These are phyloP conservation scores for Stegodyphus dumicola DNA, from an alignment of 1,140 invertebrate species.

Conservation along the genomic window DNA sequence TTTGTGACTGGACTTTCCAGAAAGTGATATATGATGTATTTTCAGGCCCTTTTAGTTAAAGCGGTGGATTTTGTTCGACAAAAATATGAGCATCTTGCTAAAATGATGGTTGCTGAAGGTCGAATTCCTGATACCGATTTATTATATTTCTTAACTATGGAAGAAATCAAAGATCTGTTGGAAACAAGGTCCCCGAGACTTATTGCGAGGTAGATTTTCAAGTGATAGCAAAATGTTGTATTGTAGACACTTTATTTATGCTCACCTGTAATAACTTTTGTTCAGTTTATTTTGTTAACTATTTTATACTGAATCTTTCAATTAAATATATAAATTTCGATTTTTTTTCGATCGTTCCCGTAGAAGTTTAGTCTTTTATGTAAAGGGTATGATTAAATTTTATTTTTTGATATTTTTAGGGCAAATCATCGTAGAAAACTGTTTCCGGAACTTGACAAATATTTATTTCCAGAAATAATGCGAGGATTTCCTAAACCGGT, in stretches of 20 bases:
- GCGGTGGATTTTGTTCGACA: slow-evolving; percentile 73
- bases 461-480: slow-evolving; percentile 76
- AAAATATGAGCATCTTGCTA: slow-evolving; percentile 73
- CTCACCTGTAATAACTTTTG: neutral
- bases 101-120: slow-evolving; percentile 74
- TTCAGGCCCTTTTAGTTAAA: slow-evolving; percentile 9
- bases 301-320: neutral
- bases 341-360: too few relatives aligned
- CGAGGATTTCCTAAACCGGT: slow-evolving; percentile 71
- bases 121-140: slow-evolving; percentile 76
- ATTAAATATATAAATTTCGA: neutral
- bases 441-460: slow-evolving; percentile 72
- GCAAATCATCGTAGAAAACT: slow-evolving; percentile 75
- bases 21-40: neutral
- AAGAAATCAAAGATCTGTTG: slow-evolving; percentile 76
- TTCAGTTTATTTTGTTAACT: neutral
- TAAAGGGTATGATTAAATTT: neutral
- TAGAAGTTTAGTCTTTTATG: too few relatives aligned
- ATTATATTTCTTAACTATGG: slow-evolving; percentile 77
- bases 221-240: neutral
- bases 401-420: slow-evolving; percentile 68
- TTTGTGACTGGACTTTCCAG: neutral
- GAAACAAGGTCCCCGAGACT: slow-evolving; percentile 71
- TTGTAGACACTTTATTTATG: neutral
- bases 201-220: slow-evolving; percentile 74